These are phyloP conservation scores for Drosophila falleni DNA, from an alignment of 2,888 invertebrate genomes.

Conservation along the genomic window DNA sequence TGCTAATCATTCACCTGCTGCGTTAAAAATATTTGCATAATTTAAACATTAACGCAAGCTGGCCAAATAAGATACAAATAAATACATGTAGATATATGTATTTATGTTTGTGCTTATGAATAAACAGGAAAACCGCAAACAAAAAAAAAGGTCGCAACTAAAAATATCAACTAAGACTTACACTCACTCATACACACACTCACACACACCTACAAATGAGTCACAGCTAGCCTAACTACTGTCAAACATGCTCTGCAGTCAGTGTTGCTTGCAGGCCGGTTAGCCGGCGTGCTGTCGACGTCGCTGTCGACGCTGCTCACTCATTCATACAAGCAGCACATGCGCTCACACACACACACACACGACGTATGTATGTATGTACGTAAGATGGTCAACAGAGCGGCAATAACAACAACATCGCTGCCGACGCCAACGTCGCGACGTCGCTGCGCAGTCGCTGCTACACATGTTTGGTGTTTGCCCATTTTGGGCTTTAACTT, in stretches of 20 bases:
- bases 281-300: conserved; percentile 48
- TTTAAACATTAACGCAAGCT: conserved; percentile 49
- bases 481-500: conserved; percentile 64
- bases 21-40: conserved; percentile 64
- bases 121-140: conserved; percentile 39
- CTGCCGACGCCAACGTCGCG: conserved; percentile 45
- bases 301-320: conserved; percentile 48
- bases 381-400: conserved; percentile 53
- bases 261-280: conserved; percentile 56
- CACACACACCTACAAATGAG: conserved; percentile 56
- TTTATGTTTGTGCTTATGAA: conserved; percentile 34
- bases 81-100: conserved; percentile 9
- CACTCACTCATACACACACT: conserved; percentile 12
- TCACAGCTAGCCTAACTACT: conserved; percentile 56
- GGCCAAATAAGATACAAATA: conserved; percentile 25
- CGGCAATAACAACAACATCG: conserved; percentile 59
- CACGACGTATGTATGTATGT: conserved; percentile 7
- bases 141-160: conserved; percentile 53
- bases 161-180: conserved; percentile 56
- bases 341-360: conserved; percentile 34
- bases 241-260: conserved; percentile 55
- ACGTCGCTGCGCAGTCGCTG: conserved; percentile 48
- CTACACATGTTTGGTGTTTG: conserved; percentile 76
- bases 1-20: conserved; percentile 70
- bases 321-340: conserved; percentile 64